Base-by-base conservation (phyloP, 2,797 vertebrate genomes). In the Phataginus tetradactyla region DNA sequence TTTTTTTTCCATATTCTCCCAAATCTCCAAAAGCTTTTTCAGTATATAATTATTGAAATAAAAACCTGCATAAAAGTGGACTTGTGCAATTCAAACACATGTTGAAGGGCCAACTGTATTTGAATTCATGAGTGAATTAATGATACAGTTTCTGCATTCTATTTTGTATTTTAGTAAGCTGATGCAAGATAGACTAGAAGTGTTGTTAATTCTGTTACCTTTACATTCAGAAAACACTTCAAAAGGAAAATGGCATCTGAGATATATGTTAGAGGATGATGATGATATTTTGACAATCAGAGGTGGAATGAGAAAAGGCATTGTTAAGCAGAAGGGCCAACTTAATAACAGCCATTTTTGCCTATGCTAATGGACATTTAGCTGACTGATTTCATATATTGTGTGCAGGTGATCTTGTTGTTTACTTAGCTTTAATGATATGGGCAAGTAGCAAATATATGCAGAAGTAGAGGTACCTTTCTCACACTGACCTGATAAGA, bases 201-300 rank as follows among this genome's bases (percentile, higher is more conserved):
- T 90, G 18, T 42, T 75, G 37, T 83, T 79, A 83, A 13, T 34
- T 86, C 27, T 75, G n/a, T 74, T 95, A 74, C 69, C 49, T 96
- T 80, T 83, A 13, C 59, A 84, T 92, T 86, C 20, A 83, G 64
- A 91, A 81, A 83, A 27, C 64, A 68, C 92, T 84, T 69, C 34
- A 61, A 39, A 86, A 94, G 64, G 49, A 94, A 96, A 96, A 93
- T 81, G 37, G 10, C 80, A 87, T 86, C 81, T 86, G 42, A 81
- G 27, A 42, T 93, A n/a, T 20, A 14, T 61, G 25, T 57, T 63
- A 64, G 66, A 61, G 23, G 55, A 89, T 64, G 39, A 79, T 15
- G 45, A 63, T 90, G 25, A 12, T n/a, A 86, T 79, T 94, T 79
- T 90, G 18, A 78, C 49, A 78, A 74, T 34, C 63, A 29, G 64